A percentile compares a stretch with the other conserved stretches of the same genome.
Evolutionary conservation across 2,797 vertebrate genomes (phyloP).

Genomic region (Bradypodion pumilum): DNA sequence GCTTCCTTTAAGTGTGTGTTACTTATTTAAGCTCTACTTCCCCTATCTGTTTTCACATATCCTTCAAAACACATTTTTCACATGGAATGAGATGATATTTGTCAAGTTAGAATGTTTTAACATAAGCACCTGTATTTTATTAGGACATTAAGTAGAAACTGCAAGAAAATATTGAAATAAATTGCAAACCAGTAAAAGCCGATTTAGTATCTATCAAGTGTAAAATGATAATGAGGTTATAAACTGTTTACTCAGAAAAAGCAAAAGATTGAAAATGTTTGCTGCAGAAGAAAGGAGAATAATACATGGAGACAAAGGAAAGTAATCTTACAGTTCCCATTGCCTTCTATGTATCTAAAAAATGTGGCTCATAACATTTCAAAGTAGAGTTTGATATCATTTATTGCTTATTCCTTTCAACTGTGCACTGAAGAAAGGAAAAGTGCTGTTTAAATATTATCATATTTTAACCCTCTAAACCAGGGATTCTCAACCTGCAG

Average conservation of each 20-base stretch:
- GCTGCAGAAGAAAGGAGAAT: constrained; percentile 7
- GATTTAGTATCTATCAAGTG: constrained; percentile 51
- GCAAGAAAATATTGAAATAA: constrained; percentile 48
- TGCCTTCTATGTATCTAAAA: constrained; percentile 39
- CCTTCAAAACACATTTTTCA: not conserved
- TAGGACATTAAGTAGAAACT: constrained; percentile 49
- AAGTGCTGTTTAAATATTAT: constrained; percentile 40
- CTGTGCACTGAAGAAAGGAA: constrained; percentile 25
- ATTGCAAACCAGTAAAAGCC: constrained; percentile 54
- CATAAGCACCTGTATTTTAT: constrained; percentile 33
- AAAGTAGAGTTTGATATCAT: constrained; percentile 41
- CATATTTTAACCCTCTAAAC: constrained; percentile 51
- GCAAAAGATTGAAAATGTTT: constrained; percentile 48
- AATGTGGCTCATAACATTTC: constrained; percentile 41
- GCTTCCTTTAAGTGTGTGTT: not conserved
- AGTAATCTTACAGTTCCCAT: constrained; percentile 19
- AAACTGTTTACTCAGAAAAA: constrained; percentile 59
- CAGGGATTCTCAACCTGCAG: too few relatives aligned
- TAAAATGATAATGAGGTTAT: constrained; percentile 44
- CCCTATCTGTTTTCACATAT: not conserved
- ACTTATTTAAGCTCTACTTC: not conserved
- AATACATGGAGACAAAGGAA: constrained; percentile 31
- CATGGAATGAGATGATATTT: constrained; percentile 20
- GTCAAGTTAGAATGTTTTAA: not conserved
- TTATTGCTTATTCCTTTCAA: constrained; percentile 48